Percentiles rank a stretch among this genome's conserved stretches.
phyloP scores from a whole-genome alignment of 1,140 invertebrate species.

The Euura lappo region DNA sequence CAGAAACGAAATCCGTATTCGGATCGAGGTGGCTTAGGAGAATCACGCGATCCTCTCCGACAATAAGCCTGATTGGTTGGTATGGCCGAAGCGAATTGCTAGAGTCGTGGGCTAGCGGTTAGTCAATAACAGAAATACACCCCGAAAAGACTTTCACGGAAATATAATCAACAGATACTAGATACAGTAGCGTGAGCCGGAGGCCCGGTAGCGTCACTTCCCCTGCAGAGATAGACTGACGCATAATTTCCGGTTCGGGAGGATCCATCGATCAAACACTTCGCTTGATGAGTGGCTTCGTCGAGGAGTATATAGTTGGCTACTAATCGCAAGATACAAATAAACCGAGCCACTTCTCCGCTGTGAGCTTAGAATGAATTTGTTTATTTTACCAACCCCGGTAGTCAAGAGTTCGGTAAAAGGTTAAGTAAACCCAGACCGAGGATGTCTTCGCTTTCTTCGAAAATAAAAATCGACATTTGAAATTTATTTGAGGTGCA shows the following conservation, averaged over 20 bases:
- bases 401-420: too few relatives aligned
- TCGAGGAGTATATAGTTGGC: conserved; percentile 28
- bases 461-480: too few relatives aligned
- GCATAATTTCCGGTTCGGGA: conserved; percentile 60
- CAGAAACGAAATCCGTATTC: neutral
- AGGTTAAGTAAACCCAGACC: too few relatives aligned
- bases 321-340: conserved; percentile 7
- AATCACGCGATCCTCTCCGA: conserved; percentile 1
- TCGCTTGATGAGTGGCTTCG: conserved; percentile 34
- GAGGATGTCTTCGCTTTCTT: too few relatives aligned
- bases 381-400: too few relatives aligned
- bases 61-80: neutral
- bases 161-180: conserved; percentile 48
- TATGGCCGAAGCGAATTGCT: neutral
- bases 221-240: conserved; percentile 55
- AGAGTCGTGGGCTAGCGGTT: neutral
- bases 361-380: too few relatives aligned
- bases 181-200: conserved; percentile 54
- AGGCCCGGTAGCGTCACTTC: conserved; percentile 50
- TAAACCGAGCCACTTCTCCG: too few relatives aligned
- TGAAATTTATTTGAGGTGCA: conserved; percentile 9
- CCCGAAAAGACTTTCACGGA: conserved; percentile 13
- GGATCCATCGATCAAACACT: conserved; percentile 61
- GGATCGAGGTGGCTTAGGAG: neutral
- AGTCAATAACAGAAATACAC: conserved; percentile 6